Base-by-base conservation (phyloP, 2,113 vertebrate genomes). In the Pollachius pollachius region DNA sequence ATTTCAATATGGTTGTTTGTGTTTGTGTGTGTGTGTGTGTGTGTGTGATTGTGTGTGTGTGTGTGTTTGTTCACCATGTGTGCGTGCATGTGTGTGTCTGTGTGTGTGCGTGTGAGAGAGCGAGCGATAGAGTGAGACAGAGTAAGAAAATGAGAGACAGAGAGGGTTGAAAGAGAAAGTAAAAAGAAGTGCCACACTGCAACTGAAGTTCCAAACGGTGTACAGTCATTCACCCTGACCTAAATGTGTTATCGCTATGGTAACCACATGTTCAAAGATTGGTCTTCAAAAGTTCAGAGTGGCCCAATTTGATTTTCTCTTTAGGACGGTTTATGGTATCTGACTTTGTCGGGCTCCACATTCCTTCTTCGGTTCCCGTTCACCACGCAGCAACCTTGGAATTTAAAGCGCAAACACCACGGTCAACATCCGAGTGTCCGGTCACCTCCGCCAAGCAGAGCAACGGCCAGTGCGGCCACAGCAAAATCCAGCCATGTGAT, bases 351-450 rank as follows among this genome's bases (percentile, higher is more conserved):
- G 72, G 67, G 62, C 30, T 62, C 21, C 68, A 41, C 87, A 89
- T 88, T 89, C 88, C 74, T 85, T 3, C 1, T 61, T 76, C 21
- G 15, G 19, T 68, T 52, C 72, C 76, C 75, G 68, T 84, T 80
- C 73, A 70, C 76, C 65, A 73, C 81, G 81, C 84, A 80, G 73
- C 86, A 89, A 88, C 84, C 62, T 71, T 72, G 85, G 86, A 89
- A 88, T 91, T 82, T 85, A 76, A 67, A 76, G 69, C 60, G 80
- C 76, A 89, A 89, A 88, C 82, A 68, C 56, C 75, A 64, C 59
- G 76, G 84, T 65, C 81, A 87, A 87, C 84, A 84, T 73, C 71
- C n/a, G 63, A 83, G 59, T 75, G 76, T 63, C 82, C 34, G 41
- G 89, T 86, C 82, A 81, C 80, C 64, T 84, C 8, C 12, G 8